phyloP scores from a whole-genome alignment of 1,140 invertebrate species.

The Camponotus vicinus region DNA sequence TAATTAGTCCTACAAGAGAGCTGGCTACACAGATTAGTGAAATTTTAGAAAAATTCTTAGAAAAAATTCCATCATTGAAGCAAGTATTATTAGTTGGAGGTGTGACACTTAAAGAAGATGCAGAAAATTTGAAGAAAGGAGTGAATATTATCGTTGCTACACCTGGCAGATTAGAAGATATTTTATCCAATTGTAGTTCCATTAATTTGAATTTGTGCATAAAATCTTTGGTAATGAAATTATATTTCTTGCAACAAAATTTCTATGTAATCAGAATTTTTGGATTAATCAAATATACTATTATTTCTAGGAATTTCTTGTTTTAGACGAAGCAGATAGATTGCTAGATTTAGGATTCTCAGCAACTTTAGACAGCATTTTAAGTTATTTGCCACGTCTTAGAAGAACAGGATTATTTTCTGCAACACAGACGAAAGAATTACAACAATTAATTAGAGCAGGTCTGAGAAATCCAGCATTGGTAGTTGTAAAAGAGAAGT shows the following conservation, averaged over 20 bases:
- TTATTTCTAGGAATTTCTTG: conserved; percentile 92
- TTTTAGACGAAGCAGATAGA: conserved; percentile 99
- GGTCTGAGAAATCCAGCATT: conserved; percentile 98
- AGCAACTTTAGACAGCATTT: conserved; percentile 94
- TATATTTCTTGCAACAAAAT: conserved; percentile 12
- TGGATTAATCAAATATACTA: conserved; percentile 8
- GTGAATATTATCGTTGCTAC: conserved; percentile 96
- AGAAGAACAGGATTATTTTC: conserved; percentile 98
- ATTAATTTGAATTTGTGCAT: conserved; percentile 89
- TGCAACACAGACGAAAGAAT: conserved; percentile 98
- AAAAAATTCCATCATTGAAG: conserved; percentile 85
- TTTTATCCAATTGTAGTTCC: conserved; percentile 90
- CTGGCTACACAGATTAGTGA: conserved; percentile 95
- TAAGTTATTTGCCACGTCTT: conserved; percentile 96
- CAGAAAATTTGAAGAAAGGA: conserved; percentile 90
- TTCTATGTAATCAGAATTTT: not conserved
- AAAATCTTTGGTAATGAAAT: conserved; percentile 90
- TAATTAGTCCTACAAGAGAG: conserved; percentile 98
- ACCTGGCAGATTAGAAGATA: conserved; percentile 96
- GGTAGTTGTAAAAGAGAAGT: conserved; percentile 96
- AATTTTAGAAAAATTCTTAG: conserved; percentile 90
- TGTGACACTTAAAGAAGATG: conserved; percentile 91
- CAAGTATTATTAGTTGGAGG: conserved; percentile 94
- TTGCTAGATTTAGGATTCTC: conserved; percentile 97
- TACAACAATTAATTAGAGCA: conserved; percentile 96